A percentile compares a stretch with the other conserved stretches of the same genome.
These are phyloP conservation scores for Nasua narica DNA, from an alignment of 2,797 vertebrate genomes.

Conservation along the genomic window DNA sequence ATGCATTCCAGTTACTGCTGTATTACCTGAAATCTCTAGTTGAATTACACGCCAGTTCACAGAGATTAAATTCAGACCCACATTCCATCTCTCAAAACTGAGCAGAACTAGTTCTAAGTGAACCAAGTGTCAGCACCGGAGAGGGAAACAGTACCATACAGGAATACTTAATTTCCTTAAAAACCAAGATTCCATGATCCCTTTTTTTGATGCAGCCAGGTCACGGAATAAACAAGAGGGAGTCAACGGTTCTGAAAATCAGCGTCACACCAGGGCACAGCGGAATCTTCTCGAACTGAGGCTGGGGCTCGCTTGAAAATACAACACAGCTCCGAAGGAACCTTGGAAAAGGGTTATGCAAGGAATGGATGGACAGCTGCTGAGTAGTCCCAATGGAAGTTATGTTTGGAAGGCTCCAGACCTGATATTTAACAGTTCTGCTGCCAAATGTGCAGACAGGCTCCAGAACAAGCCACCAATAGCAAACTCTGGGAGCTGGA, in stretches of 20 bases:
- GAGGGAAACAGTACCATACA: neutral
- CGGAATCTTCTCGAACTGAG: neutral
- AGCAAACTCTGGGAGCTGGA: neutral
- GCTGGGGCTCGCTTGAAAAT: neutral
- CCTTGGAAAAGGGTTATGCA: neutral
- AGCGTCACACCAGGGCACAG: neutral
- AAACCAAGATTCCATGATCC: neutral
- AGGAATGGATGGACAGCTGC: conserved; percentile 59
- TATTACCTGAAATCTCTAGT: neutral
- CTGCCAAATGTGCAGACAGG: conserved; percentile 40
- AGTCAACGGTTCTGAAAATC: neutral
- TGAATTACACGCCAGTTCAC: neutral
- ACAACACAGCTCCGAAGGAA: neutral
- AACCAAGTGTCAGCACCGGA: neutral
- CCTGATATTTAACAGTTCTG: conserved; percentile 39
- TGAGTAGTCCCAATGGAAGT: conserved; percentile 13
- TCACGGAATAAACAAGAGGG: neutral
- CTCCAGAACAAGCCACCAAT: conserved; percentile 3
- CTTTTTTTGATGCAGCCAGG: neutral
- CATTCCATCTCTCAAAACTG: neutral
- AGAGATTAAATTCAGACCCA: neutral
- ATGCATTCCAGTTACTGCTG: neutral
- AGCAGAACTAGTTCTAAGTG: neutral
- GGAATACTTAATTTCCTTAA: neutral
- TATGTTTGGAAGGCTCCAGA: conserved; percentile 32